These are phyloP conservation scores for Drosophila nannoptera DNA, from an alignment of 1,140 invertebrate genomes.

Conservation along the genomic window DNA sequence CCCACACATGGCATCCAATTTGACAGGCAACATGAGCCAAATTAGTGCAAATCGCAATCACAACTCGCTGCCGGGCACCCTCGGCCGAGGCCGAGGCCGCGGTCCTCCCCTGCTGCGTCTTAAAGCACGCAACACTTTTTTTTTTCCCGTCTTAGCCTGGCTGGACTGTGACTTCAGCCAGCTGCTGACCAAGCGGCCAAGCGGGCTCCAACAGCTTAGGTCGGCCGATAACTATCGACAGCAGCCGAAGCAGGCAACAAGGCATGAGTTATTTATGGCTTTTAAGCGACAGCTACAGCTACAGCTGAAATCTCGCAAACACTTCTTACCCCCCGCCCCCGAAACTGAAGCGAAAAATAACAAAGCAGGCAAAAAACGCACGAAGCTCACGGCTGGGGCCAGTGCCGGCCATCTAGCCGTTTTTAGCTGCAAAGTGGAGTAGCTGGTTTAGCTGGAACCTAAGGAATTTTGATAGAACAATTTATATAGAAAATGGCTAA, in stretches of 20 bases:
- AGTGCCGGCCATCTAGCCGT: background rate
- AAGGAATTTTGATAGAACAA: too few relatives aligned
- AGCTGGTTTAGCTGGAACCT: background rate
- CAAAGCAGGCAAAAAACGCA: slow-evolving; percentile 6
- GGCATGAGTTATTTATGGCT: slow-evolving; percentile 73
- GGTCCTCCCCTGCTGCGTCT: background rate
- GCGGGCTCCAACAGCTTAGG: background rate
- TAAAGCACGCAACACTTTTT: slow-evolving; percentile 7
- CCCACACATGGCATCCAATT: slow-evolving; percentile 74
- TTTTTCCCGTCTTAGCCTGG: background rate
- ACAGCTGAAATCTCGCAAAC: slow-evolving; percentile 30
- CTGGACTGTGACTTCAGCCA: slow-evolving; percentile 54
- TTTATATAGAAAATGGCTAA: too few relatives aligned
- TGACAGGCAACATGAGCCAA: slow-evolving; percentile 72
- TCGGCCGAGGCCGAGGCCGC: too few relatives aligned
- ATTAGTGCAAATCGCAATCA: slow-evolving; percentile 70
- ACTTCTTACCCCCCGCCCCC: background rate
- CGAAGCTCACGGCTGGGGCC: background rate
- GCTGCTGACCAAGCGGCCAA: slow-evolving; percentile 55
- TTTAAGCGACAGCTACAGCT: slow-evolving; percentile 66
- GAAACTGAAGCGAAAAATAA: slow-evolving; percentile 7
- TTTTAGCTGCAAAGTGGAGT: background rate
- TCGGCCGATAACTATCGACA: slow-evolving; percentile 67
- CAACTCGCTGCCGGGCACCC: slow-evolving; percentile 16
- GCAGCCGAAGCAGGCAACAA: slow-evolving; percentile 59